These are phyloP conservation scores for Actinopyga echinites DNA, from an alignment of 53 echinoderm and acorn worm species.

Conservation along the genomic window DNA sequence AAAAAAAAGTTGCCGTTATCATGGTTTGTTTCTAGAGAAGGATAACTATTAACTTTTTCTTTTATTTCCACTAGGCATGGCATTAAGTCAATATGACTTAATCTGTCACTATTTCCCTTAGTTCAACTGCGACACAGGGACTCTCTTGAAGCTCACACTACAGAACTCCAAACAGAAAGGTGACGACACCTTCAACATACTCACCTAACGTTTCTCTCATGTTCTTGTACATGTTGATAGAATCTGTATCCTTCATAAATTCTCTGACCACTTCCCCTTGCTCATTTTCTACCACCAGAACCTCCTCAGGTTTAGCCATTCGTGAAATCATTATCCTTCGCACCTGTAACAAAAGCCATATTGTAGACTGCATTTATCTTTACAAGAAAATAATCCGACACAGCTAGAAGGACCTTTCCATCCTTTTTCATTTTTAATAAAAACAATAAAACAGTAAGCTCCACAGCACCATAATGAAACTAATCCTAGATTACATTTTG, in stretches of 20 bases:
- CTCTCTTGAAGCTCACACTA: too few relatives aligned
- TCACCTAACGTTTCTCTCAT: slow-evolving; percentile 99
- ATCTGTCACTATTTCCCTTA: too few relatives aligned
- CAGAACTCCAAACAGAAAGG: too few relatives aligned
- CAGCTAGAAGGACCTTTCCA: too few relatives aligned
- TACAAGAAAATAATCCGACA: neutral
- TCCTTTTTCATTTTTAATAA: too few relatives aligned
- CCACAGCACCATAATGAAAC: too few relatives aligned
- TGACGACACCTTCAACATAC: neutral
- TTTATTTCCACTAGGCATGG: too few relatives aligned
- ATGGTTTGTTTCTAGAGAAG: neutral
- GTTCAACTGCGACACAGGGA: too few relatives aligned
- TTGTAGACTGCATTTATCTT: neutral
- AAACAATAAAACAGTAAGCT: too few relatives aligned
- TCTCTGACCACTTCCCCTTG: slow-evolving; percentile 97
- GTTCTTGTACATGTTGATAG: slow-evolving; percentile 99
- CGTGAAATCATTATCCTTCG: slow-evolving; percentile 93
- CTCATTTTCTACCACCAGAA: slow-evolving; percentile 95
- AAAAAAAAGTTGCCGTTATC: neutral
- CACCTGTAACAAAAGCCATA: slow-evolving; percentile 60
- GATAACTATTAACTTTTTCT: too few relatives aligned
- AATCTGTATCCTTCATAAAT: slow-evolving; percentile 99
- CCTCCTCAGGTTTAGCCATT: slow-evolving; percentile 99
- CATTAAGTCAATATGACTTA: too few relatives aligned
- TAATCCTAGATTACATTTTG: too few relatives aligned